A percentile compares a stretch with the other conserved stretches of the same genome.
Conservation (phyloP, 2,797 vertebrate species). For the Cirrhinus mrigala region DNA sequence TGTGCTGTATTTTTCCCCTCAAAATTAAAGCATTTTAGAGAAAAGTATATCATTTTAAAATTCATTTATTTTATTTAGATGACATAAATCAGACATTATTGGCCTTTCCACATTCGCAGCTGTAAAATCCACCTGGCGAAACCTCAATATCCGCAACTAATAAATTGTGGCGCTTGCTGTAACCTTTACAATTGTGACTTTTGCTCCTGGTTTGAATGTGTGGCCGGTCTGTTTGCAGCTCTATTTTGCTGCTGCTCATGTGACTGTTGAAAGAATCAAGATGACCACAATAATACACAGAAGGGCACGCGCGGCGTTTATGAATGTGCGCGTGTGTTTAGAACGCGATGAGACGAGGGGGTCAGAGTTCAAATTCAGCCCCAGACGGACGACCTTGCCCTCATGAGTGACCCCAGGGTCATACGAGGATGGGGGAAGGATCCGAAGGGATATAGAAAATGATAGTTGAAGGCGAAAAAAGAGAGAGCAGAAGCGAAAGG, state of each 20-base stretch:
- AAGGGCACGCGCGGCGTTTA: conserved; percentile 71
- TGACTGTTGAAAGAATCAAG: conserved; percentile 73
- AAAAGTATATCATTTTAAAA: not conserved
- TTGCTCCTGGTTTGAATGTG: conserved; percentile 34
- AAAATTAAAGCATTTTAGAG: not conserved
- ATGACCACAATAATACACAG: conserved; percentile 76
- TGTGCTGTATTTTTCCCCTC: not conserved
- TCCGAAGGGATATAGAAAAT: conserved; percentile 18
- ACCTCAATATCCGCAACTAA: conserved; percentile 8
- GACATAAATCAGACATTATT: not conserved
- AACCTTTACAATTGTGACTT: conserved; percentile 32
- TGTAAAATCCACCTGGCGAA: not conserved
- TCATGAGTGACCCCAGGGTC: conserved; percentile 76
- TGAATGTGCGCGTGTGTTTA: conserved; percentile 64
- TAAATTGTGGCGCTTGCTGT: conserved; percentile 18
- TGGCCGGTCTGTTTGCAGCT: not conserved
- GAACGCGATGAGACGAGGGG: conserved; percentile 79
- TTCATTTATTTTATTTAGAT: not conserved
- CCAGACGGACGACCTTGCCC: conserved; percentile 83
- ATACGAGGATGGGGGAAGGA: conserved; percentile 72
- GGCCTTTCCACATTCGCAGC: conserved; percentile 8
- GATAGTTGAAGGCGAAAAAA: conserved; percentile 32
- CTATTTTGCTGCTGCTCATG: conserved; percentile 18
- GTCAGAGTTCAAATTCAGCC: conserved; percentile 81
- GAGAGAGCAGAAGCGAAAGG: conserved; percentile 57